Evolutionary conservation across 1,140 invertebrate species (phyloP), one percentile per base, ranked within the genome.

Genomic region (Hormaphis cornu): DNA sequence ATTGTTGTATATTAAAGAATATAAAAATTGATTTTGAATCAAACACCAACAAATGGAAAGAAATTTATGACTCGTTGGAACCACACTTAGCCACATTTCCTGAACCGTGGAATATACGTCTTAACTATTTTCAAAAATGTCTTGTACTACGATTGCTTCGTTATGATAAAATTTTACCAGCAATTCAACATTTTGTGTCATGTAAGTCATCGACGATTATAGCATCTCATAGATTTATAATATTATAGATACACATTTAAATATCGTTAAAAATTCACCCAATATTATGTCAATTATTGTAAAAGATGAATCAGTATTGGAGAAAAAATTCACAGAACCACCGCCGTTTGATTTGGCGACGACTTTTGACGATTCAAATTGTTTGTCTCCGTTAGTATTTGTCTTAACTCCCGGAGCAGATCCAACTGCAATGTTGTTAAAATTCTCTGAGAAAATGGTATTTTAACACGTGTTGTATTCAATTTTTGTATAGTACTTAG

Each of bases 391-490:
- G 0, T 76, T 98, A 24, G 85, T 97, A 73, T 97, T 97, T 76
- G 84, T 97, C 3, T 77, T 97, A 14, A 95, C 93, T 1, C 92
- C 95, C 7, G 93, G 94, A 12, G 89, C 91, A 7, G 94, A 97
- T 83, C 94, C 95, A 1, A 91, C 91, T 75, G 89, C 89, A 6
- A 84, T 89, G 2, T 75, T 93, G 20, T 78, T 92, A 0, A 88
- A 91, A 76, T 93, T 94, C 80, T 93, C 94, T 16, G 92, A 96
- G 72, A 91, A 95, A 77, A 74, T 75, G 74, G 76, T 77, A 70
- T 52, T 35, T n/a, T n/a, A n/a, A n/a, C 24, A 33, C 30, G 30
- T 9, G 9, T 33, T 33, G 30, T 33, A n/a, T n/a, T n/a, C n/a
- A n/a, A n/a, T n/a, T n/a, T n/a, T n/a, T n/a, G n/a, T n/a, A n/a